Evolutionary conservation across 2,113 vertebrate species (phyloP).

Genomic region (Silurus asotus): DNA sequence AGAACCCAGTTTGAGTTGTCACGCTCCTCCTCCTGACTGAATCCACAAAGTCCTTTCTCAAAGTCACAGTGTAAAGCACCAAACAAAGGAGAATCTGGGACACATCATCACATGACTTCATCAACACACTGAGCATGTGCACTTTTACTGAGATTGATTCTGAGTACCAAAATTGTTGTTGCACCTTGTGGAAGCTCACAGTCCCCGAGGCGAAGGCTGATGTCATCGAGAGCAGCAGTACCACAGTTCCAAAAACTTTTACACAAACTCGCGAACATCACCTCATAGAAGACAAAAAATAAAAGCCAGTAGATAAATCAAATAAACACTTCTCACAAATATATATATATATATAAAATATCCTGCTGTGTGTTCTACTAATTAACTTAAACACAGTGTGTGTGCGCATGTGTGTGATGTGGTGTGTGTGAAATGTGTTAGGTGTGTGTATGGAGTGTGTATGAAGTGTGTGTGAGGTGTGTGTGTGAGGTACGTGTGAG

Average conservation of each 20-base stretch:
- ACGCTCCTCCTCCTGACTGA: constrained; percentile 79
- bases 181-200: constrained; percentile 80
- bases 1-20: constrained; percentile 81
- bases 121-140: neutral
- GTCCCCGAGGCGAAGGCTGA: constrained; percentile 82
- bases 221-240: constrained; percentile 88
- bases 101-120: neutral
- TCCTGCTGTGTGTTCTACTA: neutral
- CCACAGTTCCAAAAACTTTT: constrained; percentile 93
- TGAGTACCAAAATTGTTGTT: neutral
- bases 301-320: neutral
- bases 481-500: too few species aligned
- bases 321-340: neutral
- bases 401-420: neutral
- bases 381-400: neutral
- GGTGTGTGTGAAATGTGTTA: too few species aligned
- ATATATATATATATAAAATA: neutral
- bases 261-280: constrained; percentile 89
- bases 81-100: constrained; percentile 67
- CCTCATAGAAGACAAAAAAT: constrained; percentile 64
- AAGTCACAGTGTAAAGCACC: constrained; percentile 85
- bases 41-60: constrained; percentile 83
- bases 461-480: too few species aligned
- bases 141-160: too few species aligned
- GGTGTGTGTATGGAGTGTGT: too few species aligned